phyloP scores from a whole-genome alignment of 2,888 invertebrate genomes.

The Mactromeris polynyma region DNA sequence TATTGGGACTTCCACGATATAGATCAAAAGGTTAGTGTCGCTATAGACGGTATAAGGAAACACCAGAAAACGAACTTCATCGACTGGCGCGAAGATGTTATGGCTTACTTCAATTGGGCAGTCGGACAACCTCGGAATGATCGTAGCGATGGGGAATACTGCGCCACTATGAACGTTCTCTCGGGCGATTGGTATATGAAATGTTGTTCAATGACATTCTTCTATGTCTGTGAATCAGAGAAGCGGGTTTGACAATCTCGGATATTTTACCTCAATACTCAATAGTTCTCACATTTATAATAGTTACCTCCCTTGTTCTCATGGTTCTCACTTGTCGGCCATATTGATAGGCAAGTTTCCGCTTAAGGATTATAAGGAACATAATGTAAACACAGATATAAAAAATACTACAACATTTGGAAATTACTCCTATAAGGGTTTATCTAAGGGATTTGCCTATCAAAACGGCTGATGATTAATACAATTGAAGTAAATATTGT shows the following conservation, averaged over 20 bases:
- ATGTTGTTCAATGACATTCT: conserved; percentile 59
- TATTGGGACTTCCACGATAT: conserved; percentile 61
- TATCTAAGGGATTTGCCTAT: no score
- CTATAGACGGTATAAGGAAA: conserved; percentile 57
- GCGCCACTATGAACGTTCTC: conserved; percentile 57
- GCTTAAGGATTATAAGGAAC: no score
- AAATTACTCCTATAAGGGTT: no score
- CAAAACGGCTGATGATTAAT: no score
- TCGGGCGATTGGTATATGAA: conserved; percentile 61
- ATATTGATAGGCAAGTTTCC: no score
- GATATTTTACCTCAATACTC: background rate
- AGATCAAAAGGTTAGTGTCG: conserved; percentile 54
- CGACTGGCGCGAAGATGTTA: conserved; percentile 49
- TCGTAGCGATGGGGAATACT: conserved; percentile 61
- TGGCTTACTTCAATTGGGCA: conserved; percentile 67
- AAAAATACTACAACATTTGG: no score
- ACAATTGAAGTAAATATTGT: no score
- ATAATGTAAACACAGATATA: no score
- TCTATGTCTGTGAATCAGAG: conserved; percentile 60
- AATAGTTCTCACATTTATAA: no score
- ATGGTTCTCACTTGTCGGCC: no score
- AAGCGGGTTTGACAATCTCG: background rate
- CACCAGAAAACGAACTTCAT: conserved; percentile 37
- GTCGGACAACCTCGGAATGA: conserved; percentile 57
- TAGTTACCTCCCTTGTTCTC: no score